Conservation (phyloP, 2,888 invertebrate genomes). For the Eristalis pertinax region DNA sequence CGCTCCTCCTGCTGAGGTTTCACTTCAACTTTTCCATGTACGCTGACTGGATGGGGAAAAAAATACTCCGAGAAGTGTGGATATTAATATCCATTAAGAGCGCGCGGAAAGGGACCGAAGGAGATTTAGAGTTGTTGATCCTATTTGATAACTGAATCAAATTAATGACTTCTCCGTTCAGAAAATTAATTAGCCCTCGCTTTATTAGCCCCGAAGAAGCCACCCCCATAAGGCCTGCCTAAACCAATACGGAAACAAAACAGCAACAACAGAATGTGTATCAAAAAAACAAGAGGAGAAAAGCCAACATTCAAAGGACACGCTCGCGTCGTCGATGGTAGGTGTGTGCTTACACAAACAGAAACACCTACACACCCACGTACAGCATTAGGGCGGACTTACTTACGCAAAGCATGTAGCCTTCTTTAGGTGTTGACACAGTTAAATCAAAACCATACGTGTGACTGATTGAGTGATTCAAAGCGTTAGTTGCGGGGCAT, state of each 20-base stretch:
- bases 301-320: constrained; percentile 1
- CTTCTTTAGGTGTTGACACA: constrained; percentile 27
- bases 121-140: constrained; percentile 14
- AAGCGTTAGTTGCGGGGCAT: background rate
- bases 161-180: constrained; percentile 7
- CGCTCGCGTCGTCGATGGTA: background rate
- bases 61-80: background rate
- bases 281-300: background rate
- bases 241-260: background rate
- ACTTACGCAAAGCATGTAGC: constrained; percentile 21
- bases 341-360: background rate
- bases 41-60: background rate
- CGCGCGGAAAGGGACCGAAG: background rate
- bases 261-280: background rate
- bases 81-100: constrained; percentile 5
- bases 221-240: background rate
- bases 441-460: constrained; percentile 51
- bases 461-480: constrained; percentile 45
- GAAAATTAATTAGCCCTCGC: constrained; percentile 15
- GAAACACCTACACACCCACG: background rate
- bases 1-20: background rate
- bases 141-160: constrained; percentile 12
- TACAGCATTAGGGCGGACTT: constrained; percentile 5
- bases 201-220: background rate
- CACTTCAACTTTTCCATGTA: background rate